Evolutionary conservation across 2,113 vertebrate genomes (phyloP).

Genomic region (Setophaga coronata): DNA sequence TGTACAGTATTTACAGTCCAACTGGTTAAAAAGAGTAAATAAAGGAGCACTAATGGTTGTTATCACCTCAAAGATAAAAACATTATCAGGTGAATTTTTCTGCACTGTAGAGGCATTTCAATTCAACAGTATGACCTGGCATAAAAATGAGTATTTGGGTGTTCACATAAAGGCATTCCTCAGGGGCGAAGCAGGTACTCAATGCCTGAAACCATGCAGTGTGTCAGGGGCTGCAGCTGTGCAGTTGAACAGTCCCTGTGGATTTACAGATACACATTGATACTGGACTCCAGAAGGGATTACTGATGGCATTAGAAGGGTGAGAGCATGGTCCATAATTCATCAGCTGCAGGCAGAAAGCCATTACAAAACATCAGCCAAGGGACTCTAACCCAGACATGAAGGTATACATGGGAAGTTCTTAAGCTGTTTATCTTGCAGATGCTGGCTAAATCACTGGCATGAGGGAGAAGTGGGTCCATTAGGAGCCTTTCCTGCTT

Average conservation of each 20-base stretch:
- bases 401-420: not conserved
- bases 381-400: not conserved
- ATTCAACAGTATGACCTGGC: not conserved
- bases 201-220: not conserved
- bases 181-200: not conserved
- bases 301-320: not conserved
- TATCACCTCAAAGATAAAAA: not conserved
- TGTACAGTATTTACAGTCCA: not conserved
- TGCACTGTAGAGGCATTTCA: not conserved
- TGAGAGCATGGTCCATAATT: not conserved
- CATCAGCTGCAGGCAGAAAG: not conserved
- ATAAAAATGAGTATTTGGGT: not conserved
- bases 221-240: not conserved
- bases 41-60: not conserved
- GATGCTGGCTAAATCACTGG: not conserved
- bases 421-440: not conserved
- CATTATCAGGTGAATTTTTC: not conserved
- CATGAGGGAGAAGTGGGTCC: not conserved
- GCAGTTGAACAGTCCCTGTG: not conserved
- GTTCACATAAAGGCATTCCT: not conserved
- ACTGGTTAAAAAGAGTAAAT: not conserved
- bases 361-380: not conserved
- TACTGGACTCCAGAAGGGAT: not conserved
- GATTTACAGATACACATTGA: not conserved
- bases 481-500: not conserved